Conservation (phyloP, 2,113 vertebrate species). For the Coptodon bakossiorum region DNA sequence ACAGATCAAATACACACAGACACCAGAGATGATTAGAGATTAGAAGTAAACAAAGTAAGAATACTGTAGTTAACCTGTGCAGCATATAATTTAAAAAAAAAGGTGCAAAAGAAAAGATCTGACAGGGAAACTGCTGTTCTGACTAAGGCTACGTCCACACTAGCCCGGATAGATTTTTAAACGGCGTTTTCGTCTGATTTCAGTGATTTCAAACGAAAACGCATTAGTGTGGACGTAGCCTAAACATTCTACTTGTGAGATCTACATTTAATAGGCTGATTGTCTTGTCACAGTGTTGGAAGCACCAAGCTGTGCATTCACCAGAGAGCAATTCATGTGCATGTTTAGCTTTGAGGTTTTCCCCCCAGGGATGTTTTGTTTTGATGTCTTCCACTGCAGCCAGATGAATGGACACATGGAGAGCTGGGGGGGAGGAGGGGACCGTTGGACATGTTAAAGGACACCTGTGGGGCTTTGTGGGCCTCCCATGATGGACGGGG, state of each 20-base stretch:
- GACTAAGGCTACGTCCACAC: neutral
- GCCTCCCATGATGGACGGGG: constrained; percentile 61
- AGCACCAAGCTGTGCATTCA: constrained; percentile 23
- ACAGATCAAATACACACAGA: neutral
- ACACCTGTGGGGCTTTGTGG: constrained; percentile 66
- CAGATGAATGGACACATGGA: constrained; percentile 62
- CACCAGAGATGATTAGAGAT: neutral
- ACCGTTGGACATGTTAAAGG: constrained; percentile 59
- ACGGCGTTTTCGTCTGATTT: neutral
- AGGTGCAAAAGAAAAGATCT: neutral
- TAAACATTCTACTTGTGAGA: neutral
- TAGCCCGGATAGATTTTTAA: neutral
- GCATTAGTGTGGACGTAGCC: neutral
- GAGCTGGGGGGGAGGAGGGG: constrained; percentile 11
- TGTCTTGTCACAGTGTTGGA: neutral
- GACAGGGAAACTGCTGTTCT: neutral
- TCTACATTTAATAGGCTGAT: neutral
- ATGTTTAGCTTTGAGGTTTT: constrained; percentile 27
- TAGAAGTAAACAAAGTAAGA: neutral
- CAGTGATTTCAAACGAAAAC: neutral
- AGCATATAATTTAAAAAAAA: neutral
- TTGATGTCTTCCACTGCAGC: constrained; percentile 52
- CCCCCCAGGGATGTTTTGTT: constrained; percentile 57
- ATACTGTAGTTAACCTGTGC: neutral
- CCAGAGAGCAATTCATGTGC: constrained; percentile 40